Conservation (phyloP, 1,140 invertebrate genomes). For the Atta colombica region DNA sequence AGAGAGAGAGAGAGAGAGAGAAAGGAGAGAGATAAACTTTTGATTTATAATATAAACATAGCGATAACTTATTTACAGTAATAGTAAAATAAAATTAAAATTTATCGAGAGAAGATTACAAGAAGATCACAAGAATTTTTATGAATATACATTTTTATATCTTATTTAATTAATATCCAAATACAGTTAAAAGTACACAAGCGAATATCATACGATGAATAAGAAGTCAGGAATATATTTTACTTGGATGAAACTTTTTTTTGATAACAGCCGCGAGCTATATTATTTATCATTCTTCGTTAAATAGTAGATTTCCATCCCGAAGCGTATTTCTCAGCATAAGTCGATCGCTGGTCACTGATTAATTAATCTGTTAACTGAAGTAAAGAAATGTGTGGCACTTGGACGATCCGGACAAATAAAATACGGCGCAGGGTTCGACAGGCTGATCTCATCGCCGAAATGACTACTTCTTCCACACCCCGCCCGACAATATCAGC, state of each 20-base stretch:
- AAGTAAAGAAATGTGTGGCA: slow-evolving; percentile 40
- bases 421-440: slow-evolving; percentile 85
- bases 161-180: not conserved
- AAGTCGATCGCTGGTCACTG: not conserved
- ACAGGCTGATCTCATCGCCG: slow-evolving; percentile 91
- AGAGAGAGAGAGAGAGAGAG: not conserved
- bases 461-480: slow-evolving; percentile 88
- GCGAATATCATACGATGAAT: not conserved
- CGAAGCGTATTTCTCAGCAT: not conserved
- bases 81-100: slow-evolving; percentile 2
- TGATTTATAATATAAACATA: not conserved
- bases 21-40: not conserved
- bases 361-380: slow-evolving; percentile 44
- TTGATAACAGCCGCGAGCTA: not conserved
- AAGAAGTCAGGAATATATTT: not conserved
- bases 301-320: not conserved
- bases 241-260: not conserved
- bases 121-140: not conserved
- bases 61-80: not conserved
- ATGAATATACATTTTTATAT: not conserved
- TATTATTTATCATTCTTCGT: not conserved
- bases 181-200: not conserved
- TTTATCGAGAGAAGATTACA: not conserved
- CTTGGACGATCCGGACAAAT: slow-evolving; percentile 49
- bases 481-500: slow-evolving; percentile 89